phyloP scores from a whole-genome alignment of 2,797 vertebrate genomes.

The Pangasius djambal region DNA sequence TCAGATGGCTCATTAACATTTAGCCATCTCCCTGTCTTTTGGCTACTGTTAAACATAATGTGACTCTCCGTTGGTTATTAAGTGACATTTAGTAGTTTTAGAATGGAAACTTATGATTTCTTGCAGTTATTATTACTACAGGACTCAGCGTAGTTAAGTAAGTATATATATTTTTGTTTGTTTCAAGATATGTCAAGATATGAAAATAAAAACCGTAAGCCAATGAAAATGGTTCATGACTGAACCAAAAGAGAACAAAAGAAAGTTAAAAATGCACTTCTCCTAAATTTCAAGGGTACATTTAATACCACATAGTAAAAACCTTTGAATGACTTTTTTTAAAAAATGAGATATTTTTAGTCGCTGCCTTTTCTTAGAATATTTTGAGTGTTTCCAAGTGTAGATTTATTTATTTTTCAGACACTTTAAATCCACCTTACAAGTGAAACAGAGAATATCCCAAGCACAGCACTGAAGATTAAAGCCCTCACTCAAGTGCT shows the following conservation, averaged over 20 bases:
- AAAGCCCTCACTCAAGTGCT: neutral
- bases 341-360: neutral
- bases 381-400: neutral
- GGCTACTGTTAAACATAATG: constrained; percentile 8
- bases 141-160: neutral
- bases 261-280: neutral
- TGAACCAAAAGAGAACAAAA: neutral
- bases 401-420: neutral
- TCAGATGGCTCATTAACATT: constrained; percentile 34
- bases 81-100: neutral
- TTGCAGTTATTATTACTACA: neutral
- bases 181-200: neutral
- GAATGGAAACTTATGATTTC: neutral
- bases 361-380: neutral
- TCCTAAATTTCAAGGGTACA: neutral
- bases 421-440: neutral
- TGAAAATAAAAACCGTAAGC: neutral
- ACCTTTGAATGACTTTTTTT: no score
- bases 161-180: neutral
- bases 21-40: constrained; percentile 1
- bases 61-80: neutral
- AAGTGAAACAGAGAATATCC: neutral
- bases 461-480: neutral
- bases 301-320: neutral
- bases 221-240: neutral